These are phyloP conservation scores for Chaenodraco wilsoni DNA, from an alignment of 2,797 vertebrate species.

Conservation along the genomic window DNA sequence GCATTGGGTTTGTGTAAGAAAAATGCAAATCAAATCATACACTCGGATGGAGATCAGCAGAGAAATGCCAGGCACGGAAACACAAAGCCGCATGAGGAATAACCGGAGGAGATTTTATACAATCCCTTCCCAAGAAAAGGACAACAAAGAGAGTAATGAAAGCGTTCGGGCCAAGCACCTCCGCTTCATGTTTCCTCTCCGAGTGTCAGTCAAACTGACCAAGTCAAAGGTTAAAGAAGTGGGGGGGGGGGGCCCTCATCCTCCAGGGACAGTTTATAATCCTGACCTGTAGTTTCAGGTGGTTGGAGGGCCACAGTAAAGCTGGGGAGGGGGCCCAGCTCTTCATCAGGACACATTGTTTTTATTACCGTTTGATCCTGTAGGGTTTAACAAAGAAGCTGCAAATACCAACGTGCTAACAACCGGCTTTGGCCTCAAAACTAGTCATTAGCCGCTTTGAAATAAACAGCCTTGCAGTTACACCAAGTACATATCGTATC, in stretches of 20 bases:
- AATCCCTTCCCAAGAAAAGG: slow-evolving; percentile 58
- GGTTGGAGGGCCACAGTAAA: slow-evolving; percentile 47
- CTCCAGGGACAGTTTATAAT: slow-evolving; percentile 67
- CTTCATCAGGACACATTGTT: slow-evolving; percentile 64
- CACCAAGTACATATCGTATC: neutral
- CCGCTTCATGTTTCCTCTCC: slow-evolving; percentile 62
- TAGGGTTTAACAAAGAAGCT: slow-evolving; percentile 44
- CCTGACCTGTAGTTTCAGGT: slow-evolving; percentile 80
- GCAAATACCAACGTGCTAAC: slow-evolving; percentile 38
- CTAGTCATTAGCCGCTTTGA: neutral
- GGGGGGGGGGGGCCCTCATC: slow-evolving; percentile 16
- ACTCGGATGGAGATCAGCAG: slow-evolving; percentile 23
- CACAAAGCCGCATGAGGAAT: slow-evolving; percentile 58
- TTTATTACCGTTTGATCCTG: slow-evolving; percentile 65
- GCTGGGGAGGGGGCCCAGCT: slow-evolving; percentile 27
- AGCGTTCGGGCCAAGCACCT: slow-evolving; percentile 44
- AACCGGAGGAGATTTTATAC: slow-evolving; percentile 40
- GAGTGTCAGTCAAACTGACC: slow-evolving; percentile 80
- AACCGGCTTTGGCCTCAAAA: slow-evolving; percentile 27
- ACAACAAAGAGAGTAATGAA: slow-evolving; percentile 69
- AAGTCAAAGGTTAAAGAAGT: slow-evolving; percentile 71
- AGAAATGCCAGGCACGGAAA: slow-evolving; percentile 55
- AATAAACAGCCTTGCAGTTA: slow-evolving; percentile 27
- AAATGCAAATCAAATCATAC: slow-evolving; percentile 1
- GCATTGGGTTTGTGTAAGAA: slow-evolving; percentile 33